Evolutionary conservation across 2,113 vertebrate species (phyloP).

Genomic region (Cricetomys ansorgei): DNA sequence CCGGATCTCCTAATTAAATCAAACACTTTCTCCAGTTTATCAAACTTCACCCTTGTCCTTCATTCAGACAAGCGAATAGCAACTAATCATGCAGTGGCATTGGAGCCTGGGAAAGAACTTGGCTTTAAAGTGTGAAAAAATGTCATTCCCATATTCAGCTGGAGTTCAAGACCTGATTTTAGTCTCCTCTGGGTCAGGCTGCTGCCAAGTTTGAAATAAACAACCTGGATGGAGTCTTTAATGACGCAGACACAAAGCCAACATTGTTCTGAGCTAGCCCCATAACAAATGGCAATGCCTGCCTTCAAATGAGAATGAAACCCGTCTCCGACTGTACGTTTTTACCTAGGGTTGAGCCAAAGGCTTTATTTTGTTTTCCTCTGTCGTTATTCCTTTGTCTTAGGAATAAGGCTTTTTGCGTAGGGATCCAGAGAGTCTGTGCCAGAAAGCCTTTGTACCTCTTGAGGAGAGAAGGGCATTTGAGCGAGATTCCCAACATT

Average conservation of each 20-base stretch:
- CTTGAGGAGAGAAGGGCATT: background rate
- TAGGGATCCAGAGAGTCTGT: background rate
- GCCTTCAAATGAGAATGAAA: constrained; percentile 53
- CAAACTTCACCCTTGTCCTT: background rate
- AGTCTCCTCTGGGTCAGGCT: constrained; percentile 22
- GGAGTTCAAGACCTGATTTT: constrained; percentile 11
- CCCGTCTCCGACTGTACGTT: constrained; percentile 39
- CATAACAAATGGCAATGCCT: background rate
- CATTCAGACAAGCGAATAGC: background rate
- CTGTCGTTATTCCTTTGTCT: background rate
- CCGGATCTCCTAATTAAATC: constrained; percentile 49
- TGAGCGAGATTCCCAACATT: background rate
- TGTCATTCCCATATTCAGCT: constrained; percentile 32
- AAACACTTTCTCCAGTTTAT: background rate
- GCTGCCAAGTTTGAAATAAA: constrained; percentile 30
- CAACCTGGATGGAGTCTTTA: constrained; percentile 51
- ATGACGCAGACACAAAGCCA: constrained; percentile 56
- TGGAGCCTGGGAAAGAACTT: background rate
- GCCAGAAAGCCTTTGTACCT: constrained; percentile 29
- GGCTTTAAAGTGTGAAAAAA: constrained; percentile 35
- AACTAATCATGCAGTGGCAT: background rate
- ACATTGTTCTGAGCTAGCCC: constrained; percentile 29
- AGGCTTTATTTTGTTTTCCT: background rate
- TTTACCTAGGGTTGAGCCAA: constrained; percentile 64
- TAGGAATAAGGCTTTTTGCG: constrained; percentile 36